These are phyloP conservation scores for Tenthredo scrophulariae DNA, from an alignment of 2,888 invertebrate genomes.

Conservation along the genomic window DNA sequence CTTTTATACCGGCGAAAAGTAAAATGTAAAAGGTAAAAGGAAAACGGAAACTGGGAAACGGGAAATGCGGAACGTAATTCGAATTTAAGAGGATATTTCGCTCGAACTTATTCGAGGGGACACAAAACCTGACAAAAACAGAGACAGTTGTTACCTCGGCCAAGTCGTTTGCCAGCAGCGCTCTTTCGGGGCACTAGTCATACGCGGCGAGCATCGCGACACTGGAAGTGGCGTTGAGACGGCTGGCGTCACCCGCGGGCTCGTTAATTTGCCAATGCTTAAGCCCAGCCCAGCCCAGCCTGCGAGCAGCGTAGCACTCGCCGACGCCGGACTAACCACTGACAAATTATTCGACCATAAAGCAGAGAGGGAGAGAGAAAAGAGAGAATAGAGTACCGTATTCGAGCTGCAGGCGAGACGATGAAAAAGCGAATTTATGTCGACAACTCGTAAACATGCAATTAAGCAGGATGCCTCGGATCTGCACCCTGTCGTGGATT, in stretches of 20 bases:
- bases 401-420: slow-evolving; percentile 56
- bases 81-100: slow-evolving; percentile 16
- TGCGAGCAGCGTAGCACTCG: slow-evolving; percentile 4
- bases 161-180: slow-evolving; percentile 45
- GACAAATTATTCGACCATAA: slow-evolving; percentile 64
- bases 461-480: slow-evolving; percentile 64
- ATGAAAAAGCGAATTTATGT: slow-evolving; percentile 69
- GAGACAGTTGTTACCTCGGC: slow-evolving; percentile 35
- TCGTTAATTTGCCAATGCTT: slow-evolving; percentile 50
- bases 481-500: slow-evolving; percentile 34
- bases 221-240: slow-evolving; percentile 49
- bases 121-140: slow-evolving; percentile 30
- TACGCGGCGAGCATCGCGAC: slow-evolving; percentile 48
- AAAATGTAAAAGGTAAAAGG: not conserved
- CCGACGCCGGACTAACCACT: slow-evolving; percentile 55
- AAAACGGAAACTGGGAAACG: not conserved
- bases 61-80: slow-evolving; percentile 2
- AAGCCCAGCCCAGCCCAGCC: slow-evolving; percentile 27
- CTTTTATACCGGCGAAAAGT: slow-evolving; percentile 6
- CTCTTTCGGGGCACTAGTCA: slow-evolving; percentile 47
- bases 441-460: slow-evolving; percentile 71
- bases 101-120: slow-evolving; percentile 8
- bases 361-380: slow-evolving; percentile 58
- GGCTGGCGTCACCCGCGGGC: slow-evolving; percentile 40
- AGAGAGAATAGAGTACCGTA: slow-evolving; percentile 30